Percentiles rank a stretch among this genome's conserved stretches.
phyloP scores from a whole-genome alignment of 2,113 vertebrate genomes.

The Misgurnus anguillicaudatus region DNA sequence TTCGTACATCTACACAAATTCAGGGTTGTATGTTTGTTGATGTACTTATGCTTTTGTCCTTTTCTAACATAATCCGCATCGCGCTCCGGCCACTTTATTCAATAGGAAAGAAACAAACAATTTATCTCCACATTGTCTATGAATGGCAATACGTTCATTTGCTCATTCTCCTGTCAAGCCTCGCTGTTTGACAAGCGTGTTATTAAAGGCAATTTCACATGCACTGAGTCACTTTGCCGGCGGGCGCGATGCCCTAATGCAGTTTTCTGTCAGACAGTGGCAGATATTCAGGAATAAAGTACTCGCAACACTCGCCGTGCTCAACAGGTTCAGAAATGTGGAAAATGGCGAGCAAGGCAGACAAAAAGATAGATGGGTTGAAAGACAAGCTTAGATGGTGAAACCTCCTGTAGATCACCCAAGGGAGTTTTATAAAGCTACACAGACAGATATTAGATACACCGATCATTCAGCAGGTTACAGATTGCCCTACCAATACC shows the following conservation, averaged over 20 bases:
- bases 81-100: background rate
- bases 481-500: background rate
- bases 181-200: no score
- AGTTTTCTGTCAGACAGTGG: conserved; percentile 1
- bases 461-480: background rate
- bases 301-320: conserved; percentile 1
- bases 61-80: no score
- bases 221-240: background rate
- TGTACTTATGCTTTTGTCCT: no score
- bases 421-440: background rate
- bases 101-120: background rate
- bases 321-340: conserved; percentile 16
- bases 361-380: background rate
- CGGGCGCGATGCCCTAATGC: background rate
- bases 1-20: no score
- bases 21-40: no score
- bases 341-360: background rate
- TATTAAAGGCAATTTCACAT: conserved; percentile 3
- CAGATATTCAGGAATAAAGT: background rate
- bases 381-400: conserved; percentile 17
- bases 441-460: conserved; percentile 15
- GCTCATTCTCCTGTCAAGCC: background rate
- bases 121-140: conserved; percentile 3
- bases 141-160: background rate
- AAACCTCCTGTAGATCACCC: conserved; percentile 1